phyloP scores from a whole-genome alignment of 2,888 invertebrate species.

The Temnothorax rugatulus region DNA sequence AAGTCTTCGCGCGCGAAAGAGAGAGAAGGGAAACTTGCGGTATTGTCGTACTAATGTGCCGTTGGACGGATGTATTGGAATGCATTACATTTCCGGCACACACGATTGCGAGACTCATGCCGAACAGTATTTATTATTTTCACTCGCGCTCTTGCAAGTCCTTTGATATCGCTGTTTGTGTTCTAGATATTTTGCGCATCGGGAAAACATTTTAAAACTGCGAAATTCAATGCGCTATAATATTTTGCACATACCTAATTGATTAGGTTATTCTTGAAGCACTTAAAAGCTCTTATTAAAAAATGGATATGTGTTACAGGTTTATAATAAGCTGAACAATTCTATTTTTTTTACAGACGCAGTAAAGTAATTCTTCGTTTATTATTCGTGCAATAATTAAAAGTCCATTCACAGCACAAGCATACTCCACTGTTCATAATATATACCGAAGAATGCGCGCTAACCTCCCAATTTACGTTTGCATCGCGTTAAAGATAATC shows the following conservation, averaged over 20 bases:
- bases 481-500: background rate
- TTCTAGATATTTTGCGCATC: background rate
- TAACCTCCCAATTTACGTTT: conserved; percentile 6
- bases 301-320: background rate
- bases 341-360: background rate
- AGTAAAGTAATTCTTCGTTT: background rate
- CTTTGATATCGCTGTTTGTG: background rate
- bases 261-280: background rate
- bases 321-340: background rate
- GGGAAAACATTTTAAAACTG: background rate
- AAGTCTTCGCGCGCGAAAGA: conserved; percentile 21
- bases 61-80: conserved; percentile 78
- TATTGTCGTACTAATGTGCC: conserved; percentile 74
- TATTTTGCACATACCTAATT: background rate
- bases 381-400: background rate
- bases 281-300: background rate
- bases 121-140: conserved; percentile 62
- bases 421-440: background rate
- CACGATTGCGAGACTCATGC: conserved; percentile 43
- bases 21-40: conserved; percentile 52
- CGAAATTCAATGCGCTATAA: background rate
- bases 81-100: conserved; percentile 78
- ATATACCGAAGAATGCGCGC: background rate
- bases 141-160: background rate
- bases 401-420: background rate